Evolutionary conservation across 2,113 vertebrate species (phyloP), one percentile per base, ranked within the genome.

Genomic region (Salvator merianae): DNA sequence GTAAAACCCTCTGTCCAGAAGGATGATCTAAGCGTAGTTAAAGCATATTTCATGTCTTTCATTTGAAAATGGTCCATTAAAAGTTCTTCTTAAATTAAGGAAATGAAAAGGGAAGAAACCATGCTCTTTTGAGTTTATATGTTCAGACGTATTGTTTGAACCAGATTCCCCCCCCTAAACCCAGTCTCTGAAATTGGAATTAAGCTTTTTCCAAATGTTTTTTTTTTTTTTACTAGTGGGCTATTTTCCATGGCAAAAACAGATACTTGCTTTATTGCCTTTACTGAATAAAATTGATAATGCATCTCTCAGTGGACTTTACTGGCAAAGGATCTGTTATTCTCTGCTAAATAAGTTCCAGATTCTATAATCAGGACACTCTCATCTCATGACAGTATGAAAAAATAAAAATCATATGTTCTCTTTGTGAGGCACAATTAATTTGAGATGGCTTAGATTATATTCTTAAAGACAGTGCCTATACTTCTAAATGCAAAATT

Each of bases 291-390:
- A 88, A 70, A 73, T 78, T 82, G 36, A 75, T 84, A 86, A 84
- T 28, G n/a, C 91, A 95, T 90, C 16, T 68, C 88, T 87, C 79
- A 82, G 79, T 77, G n/a, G 50, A 91, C 66, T 77, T 84, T 88
- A 81, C 70, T 88, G 40, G 63, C 88, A 90, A 85, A 93, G 82
- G 6, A 66, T 79, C 26, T 69, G 12, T 77, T 30, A 26, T 63
- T 63, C 32, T 78, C 76, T 38, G 12, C 13, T 62, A 38, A 78
- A 63, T 77, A 34, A 78, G 24, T 7, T 63, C 55, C 36, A 38
- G 7, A 68, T 70, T 43, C 66, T 30, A 3, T 36, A 55, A 30
- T 71, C 7, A 32, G 4, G 34, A 81, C n/a, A 70, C 66, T 80
- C 16, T 24, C 9, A 8, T 80, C 50, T 36, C 34, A 70, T 16